Evolutionary conservation across 2,888 invertebrate genomes (phyloP), one percentile per base, ranked within the genome.

Genomic region (Danaus chrysippus): DNA sequence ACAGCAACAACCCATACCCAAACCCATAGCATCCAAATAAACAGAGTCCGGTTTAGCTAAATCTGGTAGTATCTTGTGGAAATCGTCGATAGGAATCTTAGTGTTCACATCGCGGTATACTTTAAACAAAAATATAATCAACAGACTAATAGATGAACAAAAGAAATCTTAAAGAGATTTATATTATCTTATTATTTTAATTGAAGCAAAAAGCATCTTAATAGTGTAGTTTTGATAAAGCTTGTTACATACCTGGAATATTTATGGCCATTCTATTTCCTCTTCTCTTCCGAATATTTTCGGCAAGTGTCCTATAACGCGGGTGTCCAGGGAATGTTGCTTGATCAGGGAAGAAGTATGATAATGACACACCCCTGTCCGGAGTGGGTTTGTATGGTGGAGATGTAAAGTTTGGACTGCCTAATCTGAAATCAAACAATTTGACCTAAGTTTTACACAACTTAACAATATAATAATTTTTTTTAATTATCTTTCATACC

Each of bases 11-110:
- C 99, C 99, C 99, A 99, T 99, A 61, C 99, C 99, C 83, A 99
- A 99, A 23, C 99, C 99, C 99, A 99, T 99, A 1, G 98, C 97
- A 86, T 99, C 99, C 95, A 99, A 95, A 78, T 99, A 98, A 68
- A 99, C 96, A 77, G 98, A 97, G 89, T 99, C 96, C 0, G 96
- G 96, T 75, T 94, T 91, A 0, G 96, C 96, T 1, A 94, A 94
- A 11, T 73, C 78, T 57, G 93, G 92, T 57, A 94, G 93, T 70
- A 92, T 88, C 64, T 87, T 86, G 69, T 91, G 83, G 9, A 95
- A 94, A 70, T 96, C 95, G 77, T 96, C 96, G 73, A 98, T 96
- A 3, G 98, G 98, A 66, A 93, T 92, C 72, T 94, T 93, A 1
- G 99, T 99, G 75, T 97, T 95, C 70, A 91, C 91, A 86, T 99